Conservation (phyloP, 1,140 invertebrate species). For the Myzus persicae region DNA sequence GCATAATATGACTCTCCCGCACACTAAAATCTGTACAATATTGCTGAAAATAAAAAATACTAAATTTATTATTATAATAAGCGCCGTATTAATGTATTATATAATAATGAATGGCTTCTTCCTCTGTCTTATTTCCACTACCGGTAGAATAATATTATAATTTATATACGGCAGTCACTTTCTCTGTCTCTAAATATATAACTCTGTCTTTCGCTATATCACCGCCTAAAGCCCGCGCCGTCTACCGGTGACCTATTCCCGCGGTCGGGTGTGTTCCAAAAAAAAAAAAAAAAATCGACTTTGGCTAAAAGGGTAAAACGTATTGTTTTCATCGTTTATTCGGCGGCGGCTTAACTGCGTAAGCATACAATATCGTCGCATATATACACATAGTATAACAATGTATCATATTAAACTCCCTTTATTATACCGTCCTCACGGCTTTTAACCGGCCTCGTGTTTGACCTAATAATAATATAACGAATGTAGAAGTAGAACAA, state of each 20-base stretch:
- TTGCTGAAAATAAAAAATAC: conserved; percentile 2
- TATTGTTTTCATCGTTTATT: conserved; percentile 33
- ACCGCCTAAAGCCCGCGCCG: conserved; percentile 14
- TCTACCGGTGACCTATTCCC: conserved; percentile 46
- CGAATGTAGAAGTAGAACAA: neutral
- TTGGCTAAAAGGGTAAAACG: conserved; percentile 16
- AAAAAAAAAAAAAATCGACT: conserved; percentile 33
- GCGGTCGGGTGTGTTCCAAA: neutral
- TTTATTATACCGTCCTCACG: neutral
- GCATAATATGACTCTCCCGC: neutral
- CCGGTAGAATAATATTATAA: neutral
- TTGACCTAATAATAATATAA: conserved; percentile 48
- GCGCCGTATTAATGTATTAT: neutral
- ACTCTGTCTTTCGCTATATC: neutral
- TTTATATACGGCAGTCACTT: neutral
- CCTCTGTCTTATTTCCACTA: neutral
- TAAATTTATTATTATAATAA: neutral
- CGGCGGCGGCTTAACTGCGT: neutral
- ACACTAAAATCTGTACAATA: conserved; percentile 3
- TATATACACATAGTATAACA: neutral
- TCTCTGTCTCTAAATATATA: conserved; percentile 4
- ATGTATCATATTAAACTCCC: neutral
- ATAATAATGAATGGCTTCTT: neutral
- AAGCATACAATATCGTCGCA: neutral
- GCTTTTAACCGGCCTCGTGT: conserved; percentile 21